Conservation (phyloP, 2,888 invertebrate genomes). For the Caradrina clavipalpis region DNA sequence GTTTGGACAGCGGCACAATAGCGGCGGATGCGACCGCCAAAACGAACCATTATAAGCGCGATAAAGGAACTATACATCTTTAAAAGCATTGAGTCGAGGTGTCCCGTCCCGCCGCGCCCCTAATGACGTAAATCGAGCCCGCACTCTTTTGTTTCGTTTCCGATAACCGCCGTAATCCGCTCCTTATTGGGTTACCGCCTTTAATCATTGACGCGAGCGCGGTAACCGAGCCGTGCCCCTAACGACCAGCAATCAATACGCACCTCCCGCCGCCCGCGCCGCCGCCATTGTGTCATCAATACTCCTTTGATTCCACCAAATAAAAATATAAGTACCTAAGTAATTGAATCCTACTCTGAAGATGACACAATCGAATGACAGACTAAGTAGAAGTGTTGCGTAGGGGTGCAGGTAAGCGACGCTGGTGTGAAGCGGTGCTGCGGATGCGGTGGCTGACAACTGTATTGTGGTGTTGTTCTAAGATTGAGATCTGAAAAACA, state of each 20-base stretch:
- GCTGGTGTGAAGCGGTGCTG: not conserved
- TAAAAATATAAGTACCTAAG: slow-evolving; percentile 71
- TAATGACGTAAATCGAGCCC: slow-evolving; percentile 87
- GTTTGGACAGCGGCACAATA: slow-evolving; percentile 84
- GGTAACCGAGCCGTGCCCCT: slow-evolving; percentile 70
- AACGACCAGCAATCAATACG: slow-evolving; percentile 80
- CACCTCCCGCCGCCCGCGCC: slow-evolving; percentile 49
- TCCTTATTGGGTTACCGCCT: slow-evolving; percentile 87
- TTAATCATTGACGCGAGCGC: slow-evolving; percentile 83
- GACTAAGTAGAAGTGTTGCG: not conserved
- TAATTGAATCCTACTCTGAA: slow-evolving; percentile 75
- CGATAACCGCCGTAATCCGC: slow-evolving; percentile 78
- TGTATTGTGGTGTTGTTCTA: not conserved
- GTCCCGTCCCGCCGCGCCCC: slow-evolving; percentile 66
- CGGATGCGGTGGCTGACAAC: slow-evolving; percentile 14
- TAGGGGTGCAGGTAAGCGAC: not conserved
- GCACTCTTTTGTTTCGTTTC: slow-evolving; percentile 85
- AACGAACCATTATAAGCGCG: slow-evolving; percentile 74
- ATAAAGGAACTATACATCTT: slow-evolving; percentile 70
- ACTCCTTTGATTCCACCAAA: slow-evolving; percentile 81
- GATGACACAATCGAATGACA: slow-evolving; percentile 41
- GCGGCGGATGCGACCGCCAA: slow-evolving; percentile 78
- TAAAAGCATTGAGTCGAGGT: slow-evolving; percentile 76
- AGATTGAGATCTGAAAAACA: not conserved
- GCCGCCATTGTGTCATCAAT: slow-evolving; percentile 82